Evolutionary conservation across 1,140 invertebrate genomes (phyloP).

Genomic region (Palaemon carinicauda): DNA sequence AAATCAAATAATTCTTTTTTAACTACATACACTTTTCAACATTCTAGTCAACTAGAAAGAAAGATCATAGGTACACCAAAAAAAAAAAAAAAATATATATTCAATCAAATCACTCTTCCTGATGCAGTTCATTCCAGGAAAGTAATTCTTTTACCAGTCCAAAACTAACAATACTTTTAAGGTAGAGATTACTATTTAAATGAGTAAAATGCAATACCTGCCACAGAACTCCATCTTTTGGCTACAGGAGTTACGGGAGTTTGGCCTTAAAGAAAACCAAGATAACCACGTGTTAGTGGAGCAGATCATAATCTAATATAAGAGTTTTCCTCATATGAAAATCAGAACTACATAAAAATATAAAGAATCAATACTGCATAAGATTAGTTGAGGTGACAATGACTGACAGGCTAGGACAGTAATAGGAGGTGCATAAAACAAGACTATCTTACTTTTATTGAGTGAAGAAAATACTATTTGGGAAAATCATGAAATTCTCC

Average conservation of each 20-base stretch:
- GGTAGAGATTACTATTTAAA: background rate
- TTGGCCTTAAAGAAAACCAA: conserved; percentile 34
- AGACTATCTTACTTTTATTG: no score
- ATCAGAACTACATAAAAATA: no score
- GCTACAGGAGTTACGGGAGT: conserved; percentile 13
- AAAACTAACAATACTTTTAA: background rate
- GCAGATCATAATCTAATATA: no score
- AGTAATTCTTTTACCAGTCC: background rate
- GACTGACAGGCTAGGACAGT: no score
- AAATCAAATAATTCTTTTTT: background rate
- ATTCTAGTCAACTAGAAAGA: background rate
- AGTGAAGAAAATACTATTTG: no score
- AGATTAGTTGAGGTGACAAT: no score
- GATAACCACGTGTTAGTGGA: conserved; percentile 20
- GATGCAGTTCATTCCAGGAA: background rate
- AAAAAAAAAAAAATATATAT: background rate
- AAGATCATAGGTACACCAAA: background rate
- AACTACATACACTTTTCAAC: background rate
- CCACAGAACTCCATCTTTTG: conserved; percentile 54
- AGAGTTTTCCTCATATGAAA: no score
- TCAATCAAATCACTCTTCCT: conserved; percentile 6
- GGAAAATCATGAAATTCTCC: no score
- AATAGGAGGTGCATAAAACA: no score
- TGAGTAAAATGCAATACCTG: conserved; percentile 36
- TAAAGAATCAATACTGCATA: no score